Conservation (phyloP, 2,113 vertebrate species). For the Empidonax traillii region DNA sequence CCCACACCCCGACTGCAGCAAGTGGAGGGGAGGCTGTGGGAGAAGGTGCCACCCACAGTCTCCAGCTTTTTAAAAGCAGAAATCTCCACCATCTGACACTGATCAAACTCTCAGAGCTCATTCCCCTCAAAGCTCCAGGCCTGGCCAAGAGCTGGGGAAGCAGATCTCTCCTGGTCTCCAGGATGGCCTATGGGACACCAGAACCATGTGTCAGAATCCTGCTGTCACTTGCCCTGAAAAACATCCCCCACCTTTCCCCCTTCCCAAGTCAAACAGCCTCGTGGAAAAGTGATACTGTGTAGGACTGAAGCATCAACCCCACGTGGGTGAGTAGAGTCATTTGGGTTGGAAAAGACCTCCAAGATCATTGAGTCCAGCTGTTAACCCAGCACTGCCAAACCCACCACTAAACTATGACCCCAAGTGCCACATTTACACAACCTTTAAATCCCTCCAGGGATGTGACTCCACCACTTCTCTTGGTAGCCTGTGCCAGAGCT, state of each 20-base stretch:
- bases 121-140: not conserved
- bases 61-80: not conserved
- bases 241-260: not conserved
- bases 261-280: not conserved
- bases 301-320: not conserved
- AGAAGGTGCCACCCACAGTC: not conserved
- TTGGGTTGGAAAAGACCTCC: not conserved
- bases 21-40: not conserved
- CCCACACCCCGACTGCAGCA: not conserved
- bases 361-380: not conserved
- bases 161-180: not conserved
- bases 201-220: not conserved
- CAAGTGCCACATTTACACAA: not conserved
- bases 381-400: not conserved
- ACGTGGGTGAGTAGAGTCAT: not conserved
- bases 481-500: not conserved
- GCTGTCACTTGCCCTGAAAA: not conserved
- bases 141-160: not conserved
- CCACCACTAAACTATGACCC: not conserved
- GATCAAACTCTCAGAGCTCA: not conserved
- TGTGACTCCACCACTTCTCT: not conserved
- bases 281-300: not conserved
- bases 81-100: not conserved
- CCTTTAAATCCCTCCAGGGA: not conserved
- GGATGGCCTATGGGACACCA: not conserved